These are phyloP conservation scores for Pycnomerus fuliginosus DNA, from an alignment of 2,888 invertebrate species.

Conservation along the genomic window DNA sequence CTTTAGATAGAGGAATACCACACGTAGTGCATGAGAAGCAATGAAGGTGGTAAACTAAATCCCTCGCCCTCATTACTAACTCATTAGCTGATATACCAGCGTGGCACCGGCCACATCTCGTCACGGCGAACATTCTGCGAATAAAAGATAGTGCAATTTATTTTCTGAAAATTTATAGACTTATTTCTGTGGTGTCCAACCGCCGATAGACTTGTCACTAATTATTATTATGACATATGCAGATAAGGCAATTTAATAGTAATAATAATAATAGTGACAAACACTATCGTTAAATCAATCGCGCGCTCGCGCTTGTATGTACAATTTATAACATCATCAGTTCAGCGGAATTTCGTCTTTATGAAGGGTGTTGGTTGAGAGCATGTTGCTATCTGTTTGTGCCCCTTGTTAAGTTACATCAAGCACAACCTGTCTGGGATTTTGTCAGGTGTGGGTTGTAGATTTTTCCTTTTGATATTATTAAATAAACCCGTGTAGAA, in stretches of 20 bases:
- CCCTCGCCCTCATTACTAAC: slow-evolving; percentile 87
- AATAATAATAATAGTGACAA: slow-evolving; percentile 37
- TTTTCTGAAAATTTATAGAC: neutral
- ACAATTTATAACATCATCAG: slow-evolving; percentile 8
- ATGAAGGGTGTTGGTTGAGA: slow-evolving; percentile 22
- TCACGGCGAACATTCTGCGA: slow-evolving; percentile 79
- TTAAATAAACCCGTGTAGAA: too few species aligned
- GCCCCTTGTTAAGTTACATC: slow-evolving; percentile 25
- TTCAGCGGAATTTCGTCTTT: slow-evolving; percentile 21
- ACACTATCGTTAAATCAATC: slow-evolving; percentile 35
- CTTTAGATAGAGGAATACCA: slow-evolving; percentile 77
- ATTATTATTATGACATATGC: slow-evolving; percentile 31
- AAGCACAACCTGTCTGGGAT: too few species aligned
- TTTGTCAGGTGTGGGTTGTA: neutral
- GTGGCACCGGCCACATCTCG: slow-evolving; percentile 82
- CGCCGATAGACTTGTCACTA: slow-evolving; percentile 27
- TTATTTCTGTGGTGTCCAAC: too few species aligned
- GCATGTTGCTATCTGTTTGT: too few species aligned
- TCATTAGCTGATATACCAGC: slow-evolving; percentile 83
- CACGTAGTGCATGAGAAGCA: slow-evolving; percentile 90
- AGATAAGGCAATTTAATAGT: slow-evolving; percentile 37
- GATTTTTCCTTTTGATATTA: neutral
- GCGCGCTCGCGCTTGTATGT: slow-evolving; percentile 2
- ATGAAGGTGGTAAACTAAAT: slow-evolving; percentile 83
- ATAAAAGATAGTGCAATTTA: neutral